Conservation (phyloP, 1,140 invertebrate genomes). For the Hypothenemus hampei region DNA sequence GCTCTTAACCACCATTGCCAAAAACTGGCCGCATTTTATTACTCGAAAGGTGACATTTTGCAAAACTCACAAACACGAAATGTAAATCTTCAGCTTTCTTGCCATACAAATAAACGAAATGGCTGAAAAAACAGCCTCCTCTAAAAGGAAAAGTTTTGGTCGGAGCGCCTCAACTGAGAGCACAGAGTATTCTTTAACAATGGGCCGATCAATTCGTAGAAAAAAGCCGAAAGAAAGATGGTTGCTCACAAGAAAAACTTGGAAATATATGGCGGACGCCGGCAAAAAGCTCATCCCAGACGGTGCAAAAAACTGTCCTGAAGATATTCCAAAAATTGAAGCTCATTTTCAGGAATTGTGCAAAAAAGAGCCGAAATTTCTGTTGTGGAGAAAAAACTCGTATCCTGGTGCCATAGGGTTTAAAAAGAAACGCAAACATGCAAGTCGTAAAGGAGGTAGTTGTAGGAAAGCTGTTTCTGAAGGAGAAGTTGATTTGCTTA, state of each 20-base stretch:
- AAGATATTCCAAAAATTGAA: slow-evolving; percentile 74
- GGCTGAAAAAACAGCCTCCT: slow-evolving; percentile 35
- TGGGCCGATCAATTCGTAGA: slow-evolving; percentile 50
- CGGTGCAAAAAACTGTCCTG: slow-evolving; percentile 59
- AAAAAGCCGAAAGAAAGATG: slow-evolving; percentile 70
- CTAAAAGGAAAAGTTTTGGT: slow-evolving; percentile 36
- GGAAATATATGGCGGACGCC: slow-evolving; percentile 85
- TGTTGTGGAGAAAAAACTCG: slow-evolving; percentile 75
- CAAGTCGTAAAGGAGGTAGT: slow-evolving; percentile 58
- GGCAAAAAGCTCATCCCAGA: slow-evolving; percentile 80
- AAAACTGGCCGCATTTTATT: slow-evolving; percentile 22
- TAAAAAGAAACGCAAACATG: slow-evolving; percentile 51
- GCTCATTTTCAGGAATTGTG: slow-evolving; percentile 80
- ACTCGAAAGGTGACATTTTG: slow-evolving; percentile 21
- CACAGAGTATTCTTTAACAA: slow-evolving; percentile 40
- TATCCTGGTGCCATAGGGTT: slow-evolving; percentile 65
- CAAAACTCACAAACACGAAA: slow-evolving; percentile 17
- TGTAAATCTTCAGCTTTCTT: slow-evolving; percentile 1
- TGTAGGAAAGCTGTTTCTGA: slow-evolving; percentile 59
- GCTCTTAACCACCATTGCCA: slow-evolving; percentile 14
- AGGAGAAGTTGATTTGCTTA: slow-evolving; percentile 54
- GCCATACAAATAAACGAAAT: slow-evolving; percentile 24
- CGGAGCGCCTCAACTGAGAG: slow-evolving; percentile 42
- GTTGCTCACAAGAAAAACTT: slow-evolving; percentile 81
- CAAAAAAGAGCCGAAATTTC: slow-evolving; percentile 66